These are phyloP conservation scores for Silurus aristotelis DNA, from an alignment of 2,797 vertebrate genomes.

Conservation along the genomic window DNA sequence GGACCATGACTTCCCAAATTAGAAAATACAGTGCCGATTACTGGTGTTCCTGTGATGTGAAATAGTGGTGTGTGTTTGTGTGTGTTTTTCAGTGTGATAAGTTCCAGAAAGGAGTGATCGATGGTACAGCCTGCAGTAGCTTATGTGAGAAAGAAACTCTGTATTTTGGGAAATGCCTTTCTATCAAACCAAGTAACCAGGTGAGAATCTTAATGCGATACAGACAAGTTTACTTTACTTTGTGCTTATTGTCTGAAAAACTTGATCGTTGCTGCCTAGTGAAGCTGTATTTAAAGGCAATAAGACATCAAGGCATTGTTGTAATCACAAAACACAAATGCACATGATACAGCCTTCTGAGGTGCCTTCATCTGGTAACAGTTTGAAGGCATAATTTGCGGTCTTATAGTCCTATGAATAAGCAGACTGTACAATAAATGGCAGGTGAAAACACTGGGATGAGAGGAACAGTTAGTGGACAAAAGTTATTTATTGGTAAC, in stretches of 20 bases:
- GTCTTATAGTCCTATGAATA: background rate
- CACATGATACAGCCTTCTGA: background rate
- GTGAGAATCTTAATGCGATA: conserved; percentile 64
- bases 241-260: background rate
- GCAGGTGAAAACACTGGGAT: background rate
- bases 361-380: background rate
- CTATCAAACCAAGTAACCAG: conserved; percentile 88
- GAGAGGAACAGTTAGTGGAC: background rate
- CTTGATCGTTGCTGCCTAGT: background rate
- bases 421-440: background rate
- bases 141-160: conserved; percentile 92
- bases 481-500: background rate
- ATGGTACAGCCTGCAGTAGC: conserved; percentile 92
- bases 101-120: conserved; percentile 91
- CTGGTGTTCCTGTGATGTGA: conserved; percentile 27
- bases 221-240: background rate
- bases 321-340: background rate
- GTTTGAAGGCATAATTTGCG: background rate
- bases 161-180: conserved; percentile 94
- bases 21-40: conserved; percentile 23
- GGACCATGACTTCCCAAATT: conserved; percentile 27
- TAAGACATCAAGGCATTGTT: background rate
- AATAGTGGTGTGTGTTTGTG: conserved; percentile 18
- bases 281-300: background rate
- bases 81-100: conserved; percentile 86